phyloP scores from a whole-genome alignment of 2,113 vertebrate genomes.

The Trogon surrucura region DNA sequence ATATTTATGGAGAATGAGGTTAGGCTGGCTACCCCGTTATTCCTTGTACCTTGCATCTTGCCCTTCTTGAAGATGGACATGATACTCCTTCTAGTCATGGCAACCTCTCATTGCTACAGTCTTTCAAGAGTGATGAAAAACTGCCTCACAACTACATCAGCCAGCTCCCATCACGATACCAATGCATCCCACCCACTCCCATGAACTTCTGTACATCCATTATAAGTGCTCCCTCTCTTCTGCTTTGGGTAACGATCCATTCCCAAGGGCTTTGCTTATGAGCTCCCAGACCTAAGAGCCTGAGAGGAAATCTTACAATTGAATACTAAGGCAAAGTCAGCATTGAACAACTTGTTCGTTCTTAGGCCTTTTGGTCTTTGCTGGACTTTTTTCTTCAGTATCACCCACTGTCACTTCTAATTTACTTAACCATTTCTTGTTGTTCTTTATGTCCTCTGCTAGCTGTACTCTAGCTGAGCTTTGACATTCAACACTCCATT shows the following conservation, averaged over 20 bases:
- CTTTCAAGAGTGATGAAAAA: background rate
- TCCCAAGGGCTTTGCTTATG: background rate
- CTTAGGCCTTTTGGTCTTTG: background rate
- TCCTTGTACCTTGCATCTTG: background rate
- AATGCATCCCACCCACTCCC: background rate
- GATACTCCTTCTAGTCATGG: background rate
- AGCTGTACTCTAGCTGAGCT: background rate
- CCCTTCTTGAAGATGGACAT: background rate
- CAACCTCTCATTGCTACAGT: background rate
- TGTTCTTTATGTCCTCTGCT: background rate
- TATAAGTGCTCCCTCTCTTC: background rate
- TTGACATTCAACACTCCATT: background rate
- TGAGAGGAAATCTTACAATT: background rate
- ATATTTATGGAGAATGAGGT: background rate
- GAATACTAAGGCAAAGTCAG: background rate
- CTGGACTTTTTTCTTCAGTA: background rate
- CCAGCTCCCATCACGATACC: background rate
- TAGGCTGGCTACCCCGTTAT: background rate
- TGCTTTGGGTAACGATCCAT: background rate
- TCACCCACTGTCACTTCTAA: background rate
- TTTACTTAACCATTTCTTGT: background rate
- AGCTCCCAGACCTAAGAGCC: background rate
- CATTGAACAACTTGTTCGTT: background rate
- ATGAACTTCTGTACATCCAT: background rate
- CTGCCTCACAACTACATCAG: background rate